These are phyloP conservation scores for Araneus ventricosus DNA, from an alignment of 1,140 invertebrate species.

Conservation along the genomic window DNA sequence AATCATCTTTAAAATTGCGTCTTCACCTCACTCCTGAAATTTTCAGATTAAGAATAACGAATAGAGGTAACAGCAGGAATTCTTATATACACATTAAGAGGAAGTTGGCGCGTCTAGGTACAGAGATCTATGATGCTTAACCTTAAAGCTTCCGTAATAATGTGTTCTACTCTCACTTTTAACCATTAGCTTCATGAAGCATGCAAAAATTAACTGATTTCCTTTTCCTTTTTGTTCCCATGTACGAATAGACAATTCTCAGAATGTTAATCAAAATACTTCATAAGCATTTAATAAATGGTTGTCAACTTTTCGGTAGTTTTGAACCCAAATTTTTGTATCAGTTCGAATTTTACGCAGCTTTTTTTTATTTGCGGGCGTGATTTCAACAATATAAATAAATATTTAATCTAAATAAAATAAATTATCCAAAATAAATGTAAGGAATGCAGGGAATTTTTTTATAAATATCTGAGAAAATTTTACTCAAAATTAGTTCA, in stretches of 20 bases:
- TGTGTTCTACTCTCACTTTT: neutral
- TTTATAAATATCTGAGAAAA: too few species aligned
- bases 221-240: neutral
- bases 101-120: slow-evolving; percentile 13
- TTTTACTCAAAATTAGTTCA: too few species aligned
- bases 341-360: too few species aligned
- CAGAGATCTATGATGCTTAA: neutral
- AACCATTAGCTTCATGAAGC: slow-evolving; percentile 30
- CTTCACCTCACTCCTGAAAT: neutral
- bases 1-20: neutral
- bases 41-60: neutral
- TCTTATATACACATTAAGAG: neutral
- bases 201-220: neutral
- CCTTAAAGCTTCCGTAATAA: slow-evolving; percentile 6
- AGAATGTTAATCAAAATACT: neutral
- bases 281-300: neutral
- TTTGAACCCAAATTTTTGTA: too few species aligned
- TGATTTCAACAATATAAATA: too few species aligned
- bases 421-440: too few species aligned
- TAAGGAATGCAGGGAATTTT: too few species aligned
- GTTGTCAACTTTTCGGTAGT: neutral
- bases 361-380: too few species aligned
- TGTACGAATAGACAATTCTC: neutral
- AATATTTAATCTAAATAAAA: too few species aligned
- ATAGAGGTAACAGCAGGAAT: neutral